phyloP scores from a whole-genome alignment of 2,888 invertebrate species.

The Tenthredo amoena region DNA sequence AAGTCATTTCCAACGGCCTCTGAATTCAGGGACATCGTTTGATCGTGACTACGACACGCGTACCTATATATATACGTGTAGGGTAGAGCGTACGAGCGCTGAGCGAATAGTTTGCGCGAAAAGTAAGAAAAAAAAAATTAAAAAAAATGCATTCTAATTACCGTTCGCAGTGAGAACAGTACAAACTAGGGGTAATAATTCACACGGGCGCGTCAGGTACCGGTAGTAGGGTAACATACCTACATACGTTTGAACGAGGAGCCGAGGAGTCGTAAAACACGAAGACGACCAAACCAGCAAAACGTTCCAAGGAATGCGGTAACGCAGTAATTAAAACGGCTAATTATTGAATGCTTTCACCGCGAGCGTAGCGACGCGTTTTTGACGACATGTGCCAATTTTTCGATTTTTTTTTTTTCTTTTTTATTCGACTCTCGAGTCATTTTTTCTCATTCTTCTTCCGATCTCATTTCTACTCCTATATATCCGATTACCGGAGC shows the following conservation, averaged over 20 bases:
- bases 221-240: not conserved
- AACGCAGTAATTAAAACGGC: constrained; percentile 21
- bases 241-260: not conserved
- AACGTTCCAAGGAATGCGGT: constrained; percentile 7
- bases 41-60: not conserved
- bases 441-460: not conserved
- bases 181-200: constrained; percentile 36
- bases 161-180: constrained; percentile 32
- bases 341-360: constrained; percentile 2
- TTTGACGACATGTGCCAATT: not conserved
- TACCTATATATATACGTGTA: not conserved
- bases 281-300: constrained; percentile 2
- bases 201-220: not conserved
- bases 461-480: not conserved
- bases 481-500: not conserved
- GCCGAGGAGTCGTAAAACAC: not conserved
- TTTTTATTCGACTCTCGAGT: not conserved
- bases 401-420: too few relatives aligned
- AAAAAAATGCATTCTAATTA: constrained; percentile 32
- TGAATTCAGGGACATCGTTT: not conserved
- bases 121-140: not conserved
- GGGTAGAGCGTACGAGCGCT: not conserved
- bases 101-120: not conserved
- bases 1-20: not conserved
- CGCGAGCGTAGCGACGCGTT: not conserved